Conservation (phyloP, 2,113 vertebrate species). For the Recurvirostra avosetta region DNA sequence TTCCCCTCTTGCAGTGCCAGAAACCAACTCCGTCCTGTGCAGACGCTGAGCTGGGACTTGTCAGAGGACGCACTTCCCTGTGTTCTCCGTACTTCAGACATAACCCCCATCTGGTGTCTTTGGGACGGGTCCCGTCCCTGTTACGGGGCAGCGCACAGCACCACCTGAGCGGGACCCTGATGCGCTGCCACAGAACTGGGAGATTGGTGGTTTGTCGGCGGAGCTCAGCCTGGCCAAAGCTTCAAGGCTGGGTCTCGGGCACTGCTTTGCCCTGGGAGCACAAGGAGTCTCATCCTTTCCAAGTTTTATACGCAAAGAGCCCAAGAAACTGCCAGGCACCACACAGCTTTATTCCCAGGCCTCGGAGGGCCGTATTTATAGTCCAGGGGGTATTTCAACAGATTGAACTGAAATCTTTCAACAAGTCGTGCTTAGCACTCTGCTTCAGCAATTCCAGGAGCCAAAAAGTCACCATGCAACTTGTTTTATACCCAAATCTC, state of each 20-base stretch:
- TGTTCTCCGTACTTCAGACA: rapidly evolving
- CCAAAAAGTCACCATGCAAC: neutral
- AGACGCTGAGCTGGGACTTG: neutral
- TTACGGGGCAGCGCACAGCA: rapidly evolving
- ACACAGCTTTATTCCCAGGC: neutral
- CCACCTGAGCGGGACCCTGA: rapidly evolving
- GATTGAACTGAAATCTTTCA: neutral
- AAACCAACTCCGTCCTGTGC: neutral
- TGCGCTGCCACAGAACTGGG: neutral
- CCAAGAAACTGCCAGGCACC: neutral
- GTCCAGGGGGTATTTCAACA: neutral
- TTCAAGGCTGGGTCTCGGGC: neutral
- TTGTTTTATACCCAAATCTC: neutral
- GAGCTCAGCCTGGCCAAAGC: too few species aligned
- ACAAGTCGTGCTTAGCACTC: neutral
- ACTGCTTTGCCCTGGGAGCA: neutral
- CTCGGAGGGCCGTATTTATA: too few species aligned
- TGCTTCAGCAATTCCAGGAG: neutral
- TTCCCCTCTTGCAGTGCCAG: neutral
- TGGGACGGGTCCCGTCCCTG: neutral
- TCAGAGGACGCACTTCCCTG: rapidly evolving
- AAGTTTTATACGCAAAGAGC: neutral
- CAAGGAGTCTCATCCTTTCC: too few species aligned
- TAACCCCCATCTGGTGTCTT: rapidly evolving
- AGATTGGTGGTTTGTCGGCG: rapidly evolving